Evolutionary conservation across 2,113 vertebrate genomes (phyloP).

Genomic region (Pygoscelis antarcticus): DNA sequence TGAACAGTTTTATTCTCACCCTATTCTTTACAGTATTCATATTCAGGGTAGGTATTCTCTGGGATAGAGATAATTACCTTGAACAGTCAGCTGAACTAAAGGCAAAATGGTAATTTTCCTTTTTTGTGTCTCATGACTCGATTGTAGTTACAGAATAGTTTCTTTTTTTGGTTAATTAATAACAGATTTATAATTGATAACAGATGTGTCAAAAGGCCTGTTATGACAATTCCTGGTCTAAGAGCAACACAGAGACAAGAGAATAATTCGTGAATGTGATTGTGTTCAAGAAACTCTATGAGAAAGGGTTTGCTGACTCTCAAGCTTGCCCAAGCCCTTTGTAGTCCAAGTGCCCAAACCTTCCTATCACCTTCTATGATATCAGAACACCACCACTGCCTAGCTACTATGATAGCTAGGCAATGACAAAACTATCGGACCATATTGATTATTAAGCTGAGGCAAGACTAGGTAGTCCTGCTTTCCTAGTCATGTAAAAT

Average conservation of each 20-base stretch:
- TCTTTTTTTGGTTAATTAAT: not conserved
- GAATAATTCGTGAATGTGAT: slow-evolving; percentile 70
- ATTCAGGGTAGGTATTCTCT: not conserved
- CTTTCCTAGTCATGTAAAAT: not conserved
- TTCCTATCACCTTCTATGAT: slow-evolving; percentile 70
- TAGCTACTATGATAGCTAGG: slow-evolving; percentile 56
- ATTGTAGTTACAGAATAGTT: not conserved
- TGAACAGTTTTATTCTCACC: not conserved
- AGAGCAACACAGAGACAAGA: slow-evolving; percentile 74
- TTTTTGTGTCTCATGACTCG: not conserved
- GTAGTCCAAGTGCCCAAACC: slow-evolving; percentile 63
- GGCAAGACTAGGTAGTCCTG: not conserved
- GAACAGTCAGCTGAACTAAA: not conserved
- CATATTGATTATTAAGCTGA: not conserved
- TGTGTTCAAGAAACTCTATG: slow-evolving; percentile 76
- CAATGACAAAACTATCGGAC: slow-evolving; percentile 57
- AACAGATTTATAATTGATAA: slow-evolving; percentile 1
- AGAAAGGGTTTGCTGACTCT: slow-evolving; percentile 75
- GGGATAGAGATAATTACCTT: not conserved
- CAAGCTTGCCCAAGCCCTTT: slow-evolving; percentile 66
- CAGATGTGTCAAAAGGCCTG: not conserved
- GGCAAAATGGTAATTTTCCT: not conserved
- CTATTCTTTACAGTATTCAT: not conserved
- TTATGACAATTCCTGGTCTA: not conserved
- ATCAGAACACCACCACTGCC: slow-evolving; percentile 71